Evolutionary conservation across 2,888 invertebrate genomes (phyloP), one percentile per base, ranked within the genome.

Genomic region (Protodeltote pygarga): DNA sequence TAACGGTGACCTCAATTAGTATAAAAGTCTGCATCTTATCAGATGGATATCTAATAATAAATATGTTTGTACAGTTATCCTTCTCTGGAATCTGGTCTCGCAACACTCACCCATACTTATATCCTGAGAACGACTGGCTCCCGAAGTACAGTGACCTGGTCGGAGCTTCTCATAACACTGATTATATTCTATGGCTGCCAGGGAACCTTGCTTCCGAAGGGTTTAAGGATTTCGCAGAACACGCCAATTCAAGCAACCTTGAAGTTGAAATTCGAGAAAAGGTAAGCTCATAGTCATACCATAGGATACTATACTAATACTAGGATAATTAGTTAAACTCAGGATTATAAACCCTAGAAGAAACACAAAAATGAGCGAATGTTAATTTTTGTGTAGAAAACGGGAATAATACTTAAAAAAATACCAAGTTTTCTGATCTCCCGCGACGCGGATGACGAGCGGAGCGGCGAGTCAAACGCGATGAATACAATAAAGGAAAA

Each of bases 71-170:
- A 10, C 19, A 90, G 90, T 57, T 90, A 16, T 74, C 81, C 0
- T 91, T 90, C 41, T 85, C 81, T 1, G 91, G 91, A 2, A 70
- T 88, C 19, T 91, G 91, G 91, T 91, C 90, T 0, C 77, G 89
- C 2, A 86, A 90, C 50, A 90, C 88, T 0, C 91, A 91, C 54
- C 86, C 87, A 0, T 79, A 77, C 1, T 47, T 78, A 0, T 90
- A 80, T 15, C 91, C 91, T 0, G 89, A 90, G 47, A 90, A 88
- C 45, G 89, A 89, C 35, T 89, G 89, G 89, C 45, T 82, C 3
- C 88, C 88, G 4, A 77, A 74, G 3, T 91, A 80, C 63, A 91
- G 91, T 34, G 85, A 90, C 40, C 50, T 91, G 17, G 83, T 88
- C 0, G 91, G 91, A 2, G 90, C 87, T 1, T 89, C 91, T 0